Evolutionary conservation across 2,888 invertebrate genomes (phyloP), one percentile per base, ranked within the genome.

Genomic region (Timema podura): DNA sequence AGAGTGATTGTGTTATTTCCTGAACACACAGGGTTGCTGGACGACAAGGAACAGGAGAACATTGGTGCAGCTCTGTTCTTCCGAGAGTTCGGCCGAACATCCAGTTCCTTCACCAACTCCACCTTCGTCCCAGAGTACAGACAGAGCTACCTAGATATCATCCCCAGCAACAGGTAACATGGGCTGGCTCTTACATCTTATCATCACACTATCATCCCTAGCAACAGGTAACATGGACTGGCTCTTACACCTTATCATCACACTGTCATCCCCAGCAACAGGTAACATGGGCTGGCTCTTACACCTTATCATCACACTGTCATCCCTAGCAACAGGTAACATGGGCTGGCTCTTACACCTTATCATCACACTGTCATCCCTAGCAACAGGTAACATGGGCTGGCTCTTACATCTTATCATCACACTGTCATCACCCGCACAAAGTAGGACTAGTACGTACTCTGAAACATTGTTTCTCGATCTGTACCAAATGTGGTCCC

Each of bases 31-130:
- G 89, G 95, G 95, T 87, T 92, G 82, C 81, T 95, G 70, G 89
- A 91, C 65, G 93, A 93, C 79, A 88, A 90, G 75, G 90, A 91
- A 71, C 88, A 90, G 76, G 82, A 83, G 9, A 83, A 87, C 47
- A 87, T 91, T 78, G 95, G 94, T 0, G 86, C 87, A 0, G 88
- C 94, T 0, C 79, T 96, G 69, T 96, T 96, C 79, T 85, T 85
- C 0, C 85, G 93, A 73, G 93, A 94, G 79, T 90, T 90, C 76
- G 92, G 92, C 0, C 85, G 91, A 73, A 90, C 92, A 0, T 90
- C 95, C 0, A 90, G 92, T 16, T 91, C 89, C 76, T 96, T 88
- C 80, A 90, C 92, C 74, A 93, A 95, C 77, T 86, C 85, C 72
- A 85, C 87, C 0, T 96, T 95, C 79, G 79, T 84, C 70, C 94